Evolutionary conservation across 2,113 vertebrate species (phyloP).

Genomic region (Cryptoleucopteryx plumbea): DNA sequence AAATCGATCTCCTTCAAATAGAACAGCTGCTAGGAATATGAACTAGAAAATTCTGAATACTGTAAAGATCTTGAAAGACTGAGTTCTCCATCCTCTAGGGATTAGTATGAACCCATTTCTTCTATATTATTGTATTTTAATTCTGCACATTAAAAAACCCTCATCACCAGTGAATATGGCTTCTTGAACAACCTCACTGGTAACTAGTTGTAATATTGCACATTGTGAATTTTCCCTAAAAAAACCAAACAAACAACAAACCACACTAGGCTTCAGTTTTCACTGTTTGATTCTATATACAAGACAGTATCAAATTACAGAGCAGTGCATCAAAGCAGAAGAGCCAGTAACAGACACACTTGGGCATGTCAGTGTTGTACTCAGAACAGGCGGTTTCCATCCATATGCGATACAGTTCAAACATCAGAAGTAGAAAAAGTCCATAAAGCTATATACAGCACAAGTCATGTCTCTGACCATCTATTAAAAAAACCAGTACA

Average conservation of each 20-base stretch:
- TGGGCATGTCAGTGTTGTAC: fast-evolving
- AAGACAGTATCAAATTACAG: not conserved
- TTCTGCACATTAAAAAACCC: not conserved
- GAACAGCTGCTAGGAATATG: not conserved
- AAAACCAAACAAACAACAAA: not conserved
- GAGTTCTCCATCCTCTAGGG: not conserved
- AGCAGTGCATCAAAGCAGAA: not conserved
- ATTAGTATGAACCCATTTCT: not conserved
- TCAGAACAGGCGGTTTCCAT: not conserved
- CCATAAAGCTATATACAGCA: not conserved
- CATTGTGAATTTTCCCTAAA: not conserved
- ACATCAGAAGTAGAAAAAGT: not conserved
- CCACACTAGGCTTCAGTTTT: not conserved
- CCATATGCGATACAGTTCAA: fast-evolving
- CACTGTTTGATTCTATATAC: not conserved
- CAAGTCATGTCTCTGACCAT: fast-evolving
- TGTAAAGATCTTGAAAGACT: not conserved
- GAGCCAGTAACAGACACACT: not conserved
- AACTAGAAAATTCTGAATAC: not conserved
- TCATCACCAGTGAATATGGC: not conserved
- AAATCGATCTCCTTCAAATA: not conserved
- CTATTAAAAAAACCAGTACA: fast-evolving
- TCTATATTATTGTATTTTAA: not conserved
- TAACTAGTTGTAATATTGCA: not conserved
- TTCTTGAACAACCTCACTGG: not conserved